phyloP scores from a whole-genome alignment of 2,113 vertebrate species.

The Anolis sagrei region DNA sequence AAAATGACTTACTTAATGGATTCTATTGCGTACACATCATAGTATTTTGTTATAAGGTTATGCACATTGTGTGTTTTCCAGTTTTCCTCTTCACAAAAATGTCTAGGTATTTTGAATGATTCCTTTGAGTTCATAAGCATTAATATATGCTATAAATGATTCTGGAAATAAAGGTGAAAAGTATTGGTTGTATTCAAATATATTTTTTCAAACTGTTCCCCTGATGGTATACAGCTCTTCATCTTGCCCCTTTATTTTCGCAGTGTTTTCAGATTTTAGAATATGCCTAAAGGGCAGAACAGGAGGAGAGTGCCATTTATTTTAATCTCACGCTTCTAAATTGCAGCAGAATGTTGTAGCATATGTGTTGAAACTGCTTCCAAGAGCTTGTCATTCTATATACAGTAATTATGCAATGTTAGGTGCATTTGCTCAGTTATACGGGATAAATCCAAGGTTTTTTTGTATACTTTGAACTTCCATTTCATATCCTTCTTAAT shows the following conservation, averaged over 20 bases:
- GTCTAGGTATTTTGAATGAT: slow-evolving; percentile 40
- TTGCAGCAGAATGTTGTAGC: background rate
- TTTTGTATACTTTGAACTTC: background rate
- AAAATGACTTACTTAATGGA: slow-evolving; percentile 20
- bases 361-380: slow-evolving; percentile 10
- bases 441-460: background rate
- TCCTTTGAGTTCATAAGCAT: slow-evolving; percentile 34
- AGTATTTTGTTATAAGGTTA: slow-evolving; percentile 64
- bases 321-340: slow-evolving; percentile 33
- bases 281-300: slow-evolving; percentile 54
- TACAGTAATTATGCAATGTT: background rate
- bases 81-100: slow-evolving; percentile 45
- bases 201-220: slow-evolving; percentile 50
- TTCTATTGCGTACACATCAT: slow-evolving; percentile 44
- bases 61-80: slow-evolving; percentile 56
- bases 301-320: slow-evolving; percentile 51
- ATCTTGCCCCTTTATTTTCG: slow-evolving; percentile 32
- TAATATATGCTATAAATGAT: slow-evolving; percentile 35
- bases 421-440: background rate
- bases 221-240: slow-evolving; percentile 34
- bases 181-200: slow-evolving; percentile 51
- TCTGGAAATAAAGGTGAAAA: slow-evolving; percentile 58
- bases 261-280: slow-evolving; percentile 38
- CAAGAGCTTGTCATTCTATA: background rate
- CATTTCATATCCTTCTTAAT: background rate